Evolutionary conservation across 2,888 invertebrate species (phyloP).

Genomic region (Ochropacha duplaris): DNA sequence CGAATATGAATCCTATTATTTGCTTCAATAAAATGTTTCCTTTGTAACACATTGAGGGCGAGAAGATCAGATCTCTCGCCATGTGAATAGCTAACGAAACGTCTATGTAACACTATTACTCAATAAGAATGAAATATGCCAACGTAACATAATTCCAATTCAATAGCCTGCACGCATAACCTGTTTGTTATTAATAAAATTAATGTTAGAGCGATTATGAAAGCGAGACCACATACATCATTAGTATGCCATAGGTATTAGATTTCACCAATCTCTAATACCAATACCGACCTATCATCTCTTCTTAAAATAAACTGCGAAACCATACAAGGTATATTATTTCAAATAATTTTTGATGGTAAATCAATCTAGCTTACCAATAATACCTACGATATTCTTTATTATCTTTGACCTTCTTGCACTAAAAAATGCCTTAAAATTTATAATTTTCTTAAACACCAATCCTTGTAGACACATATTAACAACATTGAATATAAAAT

Average conservation of each 20-base stretch:
- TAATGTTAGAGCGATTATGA: not conserved
- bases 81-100: slow-evolving; percentile 21
- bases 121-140: slow-evolving; percentile 1
- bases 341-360: not conserved
- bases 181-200: not conserved
- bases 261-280: no score
- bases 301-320: no score
- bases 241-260: no score
- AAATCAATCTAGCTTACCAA: no score
- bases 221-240: not conserved
- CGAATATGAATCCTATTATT: slow-evolving; percentile 69
- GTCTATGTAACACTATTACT: slow-evolving; percentile 11
- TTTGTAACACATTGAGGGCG: slow-evolving; percentile 38
- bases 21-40: slow-evolving; percentile 65
- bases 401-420: no score
- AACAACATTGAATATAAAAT: not conserved
- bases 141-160: not conserved
- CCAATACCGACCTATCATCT: no score
- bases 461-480: not conserved
- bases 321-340: no score
- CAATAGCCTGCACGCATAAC: not conserved
- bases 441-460: not conserved
- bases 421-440: not conserved
- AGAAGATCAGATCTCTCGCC: slow-evolving; percentile 17
- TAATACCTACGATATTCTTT: no score